phyloP scores from a whole-genome alignment of 2,113 vertebrate species.

The Nothoprocta perdicaria region DNA sequence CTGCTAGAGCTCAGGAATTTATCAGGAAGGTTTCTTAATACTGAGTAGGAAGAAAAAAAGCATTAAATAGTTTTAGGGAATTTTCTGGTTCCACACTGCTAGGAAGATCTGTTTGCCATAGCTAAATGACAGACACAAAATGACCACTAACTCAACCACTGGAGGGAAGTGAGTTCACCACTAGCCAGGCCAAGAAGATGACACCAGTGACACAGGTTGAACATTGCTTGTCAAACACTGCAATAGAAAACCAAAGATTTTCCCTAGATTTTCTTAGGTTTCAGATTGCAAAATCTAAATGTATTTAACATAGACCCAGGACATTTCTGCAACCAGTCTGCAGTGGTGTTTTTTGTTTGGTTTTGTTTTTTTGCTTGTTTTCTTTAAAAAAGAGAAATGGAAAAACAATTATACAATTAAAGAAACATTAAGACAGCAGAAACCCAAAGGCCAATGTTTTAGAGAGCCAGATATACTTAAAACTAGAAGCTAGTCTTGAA shows the following conservation, averaged over 20 bases:
- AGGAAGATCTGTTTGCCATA: conserved; percentile 51
- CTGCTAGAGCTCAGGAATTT: background rate
- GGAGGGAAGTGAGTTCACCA: conserved; percentile 52
- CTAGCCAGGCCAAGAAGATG: background rate
- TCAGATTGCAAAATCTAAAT: background rate
- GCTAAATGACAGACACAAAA: conserved; percentile 40
- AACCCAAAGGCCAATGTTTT: background rate
- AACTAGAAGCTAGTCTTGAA: background rate
- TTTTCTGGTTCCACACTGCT: conserved; percentile 33
- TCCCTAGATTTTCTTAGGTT: background rate
- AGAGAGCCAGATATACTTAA: background rate
- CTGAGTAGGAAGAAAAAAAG: conserved; percentile 3
- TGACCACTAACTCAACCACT: conserved; percentile 58
- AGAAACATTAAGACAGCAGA: background rate
- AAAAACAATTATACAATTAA: background rate
- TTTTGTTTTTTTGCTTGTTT: background rate
- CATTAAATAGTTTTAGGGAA: conserved; percentile 42
- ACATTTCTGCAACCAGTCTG: background rate
- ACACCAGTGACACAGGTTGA: conserved; percentile 1
- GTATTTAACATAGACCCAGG: background rate
- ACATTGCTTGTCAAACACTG: background rate
- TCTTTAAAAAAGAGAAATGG: background rate
- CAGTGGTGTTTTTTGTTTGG: background rate
- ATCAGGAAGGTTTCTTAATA: background rate
- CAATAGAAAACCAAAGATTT: background rate